These are phyloP conservation scores for Ceraclea dissimilis DNA, from an alignment of 2,888 invertebrate species.

Conservation along the genomic window DNA sequence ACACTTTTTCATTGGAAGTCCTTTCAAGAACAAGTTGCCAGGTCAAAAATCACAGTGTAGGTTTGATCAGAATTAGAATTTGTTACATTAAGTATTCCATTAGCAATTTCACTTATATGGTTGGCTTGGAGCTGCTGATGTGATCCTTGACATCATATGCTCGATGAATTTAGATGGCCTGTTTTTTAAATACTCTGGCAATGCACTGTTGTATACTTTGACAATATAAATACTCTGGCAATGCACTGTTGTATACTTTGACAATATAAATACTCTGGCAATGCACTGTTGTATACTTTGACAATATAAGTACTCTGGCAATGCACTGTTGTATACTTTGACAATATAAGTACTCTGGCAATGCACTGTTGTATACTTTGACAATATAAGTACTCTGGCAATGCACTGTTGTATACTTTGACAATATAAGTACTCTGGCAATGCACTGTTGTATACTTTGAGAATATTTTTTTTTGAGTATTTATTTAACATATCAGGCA, in stretches of 20 bases:
- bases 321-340: neutral
- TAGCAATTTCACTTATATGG: neutral
- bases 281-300: too few species aligned
- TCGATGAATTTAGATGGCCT: neutral
- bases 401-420: too few species aligned
- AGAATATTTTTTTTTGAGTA: too few species aligned
- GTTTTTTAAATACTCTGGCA: neutral
- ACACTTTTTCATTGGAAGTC: neutral
- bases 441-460: too few species aligned
- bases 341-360: neutral
- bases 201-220: neutral
- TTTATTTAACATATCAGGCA: too few species aligned
- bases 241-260: too few species aligned
- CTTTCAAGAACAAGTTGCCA: neutral
- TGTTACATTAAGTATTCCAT: neutral
- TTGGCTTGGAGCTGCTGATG: neutral
- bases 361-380: neutral
- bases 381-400: too few species aligned
- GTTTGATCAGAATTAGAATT: neutral
- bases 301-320: too few species aligned
- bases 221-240: too few species aligned
- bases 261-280: too few species aligned
- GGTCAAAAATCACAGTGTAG: neutral
- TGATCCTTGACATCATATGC: neutral
- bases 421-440: too few species aligned